phyloP scores from a whole-genome alignment of 2,113 vertebrate genomes.

The Piaya cayana region DNA sequence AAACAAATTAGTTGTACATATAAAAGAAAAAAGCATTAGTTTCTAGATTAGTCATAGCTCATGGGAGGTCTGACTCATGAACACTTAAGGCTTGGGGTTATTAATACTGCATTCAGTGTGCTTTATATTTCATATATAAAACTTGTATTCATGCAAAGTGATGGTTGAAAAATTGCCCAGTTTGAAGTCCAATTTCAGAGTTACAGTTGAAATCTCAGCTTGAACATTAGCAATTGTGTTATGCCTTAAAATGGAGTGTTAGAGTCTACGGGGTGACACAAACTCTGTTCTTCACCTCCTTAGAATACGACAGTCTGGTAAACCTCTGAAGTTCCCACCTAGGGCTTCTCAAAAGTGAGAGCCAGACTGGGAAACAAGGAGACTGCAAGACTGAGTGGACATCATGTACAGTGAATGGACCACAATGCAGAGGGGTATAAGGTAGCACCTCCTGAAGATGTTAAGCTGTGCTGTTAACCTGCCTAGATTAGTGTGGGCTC shows the following conservation, averaged over 20 bases:
- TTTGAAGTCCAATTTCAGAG: not conserved
- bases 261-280: not conserved
- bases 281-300: not conserved
- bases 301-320: not conserved
- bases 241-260: not conserved
- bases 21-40: not conserved
- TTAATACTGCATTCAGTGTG: not conserved
- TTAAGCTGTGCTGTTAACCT: not conserved
- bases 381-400: not conserved
- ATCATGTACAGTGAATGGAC: not conserved
- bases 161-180: not conserved
- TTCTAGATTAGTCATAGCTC: conserved; percentile 38
- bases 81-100: not conserved
- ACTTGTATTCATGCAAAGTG: not conserved
- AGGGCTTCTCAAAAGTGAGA: not conserved
- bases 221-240: not conserved
- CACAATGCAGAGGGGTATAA: not conserved
- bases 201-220: not conserved
- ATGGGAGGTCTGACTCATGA: conserved; percentile 51
- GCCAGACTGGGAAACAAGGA: not conserved
- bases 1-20: not conserved
- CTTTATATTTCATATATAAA: not conserved
- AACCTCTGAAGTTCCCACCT: not conserved
- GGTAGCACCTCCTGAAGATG: not conserved
- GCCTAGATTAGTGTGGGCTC: not conserved